Conservation (phyloP, 2,113 vertebrate genomes). For the Taxidea taxus region DNA sequence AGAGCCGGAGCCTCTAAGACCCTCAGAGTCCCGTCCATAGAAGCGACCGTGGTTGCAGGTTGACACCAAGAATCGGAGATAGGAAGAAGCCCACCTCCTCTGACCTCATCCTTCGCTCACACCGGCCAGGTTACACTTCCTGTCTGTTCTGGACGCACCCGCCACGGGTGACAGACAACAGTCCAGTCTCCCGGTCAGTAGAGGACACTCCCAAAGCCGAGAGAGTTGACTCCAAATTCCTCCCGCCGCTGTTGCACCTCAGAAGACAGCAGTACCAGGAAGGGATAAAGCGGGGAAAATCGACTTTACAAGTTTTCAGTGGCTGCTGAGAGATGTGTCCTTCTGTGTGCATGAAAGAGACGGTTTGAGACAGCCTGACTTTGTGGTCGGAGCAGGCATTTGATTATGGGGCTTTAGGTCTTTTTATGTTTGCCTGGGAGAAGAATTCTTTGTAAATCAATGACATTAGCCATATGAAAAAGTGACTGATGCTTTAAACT, state of each 20-base stretch:
- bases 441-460: conserved; percentile 45
- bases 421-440: conserved; percentile 11
- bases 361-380: conserved; percentile 8
- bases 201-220: background rate
- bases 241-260: background rate
- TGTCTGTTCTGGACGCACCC: background rate
- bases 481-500: conserved; percentile 39
- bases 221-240: background rate
- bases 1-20: background rate
- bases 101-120: background rate
- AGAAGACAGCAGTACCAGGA: background rate
- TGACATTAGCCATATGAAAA: conserved; percentile 38
- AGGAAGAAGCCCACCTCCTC: background rate
- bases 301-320: background rate
- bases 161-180: background rate
- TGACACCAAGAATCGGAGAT: background rate
- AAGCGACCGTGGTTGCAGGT: background rate
- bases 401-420: background rate
- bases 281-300: background rate
- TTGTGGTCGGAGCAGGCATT: conserved; percentile 30
- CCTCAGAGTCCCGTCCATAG: background rate
- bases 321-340: background rate
- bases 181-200: background rate
- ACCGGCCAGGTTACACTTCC: background rate
- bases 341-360: background rate